Evolutionary conservation across 2,797 vertebrate genomes (phyloP).

Genomic region (Galago senegalensis): DNA sequence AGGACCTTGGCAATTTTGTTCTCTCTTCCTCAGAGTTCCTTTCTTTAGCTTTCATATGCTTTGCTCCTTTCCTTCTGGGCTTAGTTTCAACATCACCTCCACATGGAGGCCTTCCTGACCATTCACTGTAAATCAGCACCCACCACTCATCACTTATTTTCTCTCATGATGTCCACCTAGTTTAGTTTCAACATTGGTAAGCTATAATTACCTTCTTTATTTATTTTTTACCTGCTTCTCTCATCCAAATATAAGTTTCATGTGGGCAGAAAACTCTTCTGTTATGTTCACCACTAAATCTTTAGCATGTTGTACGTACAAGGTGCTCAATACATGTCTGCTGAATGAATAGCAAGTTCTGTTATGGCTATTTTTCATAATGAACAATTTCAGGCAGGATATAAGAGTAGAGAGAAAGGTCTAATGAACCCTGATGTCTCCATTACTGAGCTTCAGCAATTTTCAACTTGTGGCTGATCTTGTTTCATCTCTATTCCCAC

Average conservation of each 20-base stretch:
- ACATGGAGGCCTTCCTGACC: background rate
- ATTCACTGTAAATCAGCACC: background rate
- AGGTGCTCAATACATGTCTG: background rate
- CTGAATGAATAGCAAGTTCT: slow-evolving; percentile 1
- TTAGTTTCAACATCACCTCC: slow-evolving; percentile 17
- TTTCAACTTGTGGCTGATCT: slow-evolving; percentile 33
- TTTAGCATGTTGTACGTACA: slow-evolving; percentile 10
- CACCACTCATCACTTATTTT: slow-evolving; percentile 18
- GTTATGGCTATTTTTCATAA: slow-evolving; percentile 11
- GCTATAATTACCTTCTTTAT: background rate
- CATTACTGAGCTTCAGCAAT: slow-evolving; percentile 33
- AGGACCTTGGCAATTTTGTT: background rate
- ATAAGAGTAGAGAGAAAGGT: background rate
- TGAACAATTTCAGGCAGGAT: background rate
- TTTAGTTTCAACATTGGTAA: slow-evolving; percentile 25
- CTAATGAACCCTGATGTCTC: background rate
- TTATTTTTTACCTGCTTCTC: background rate
- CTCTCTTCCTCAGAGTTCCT: background rate
- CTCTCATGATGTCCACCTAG: background rate
- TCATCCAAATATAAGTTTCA: background rate
- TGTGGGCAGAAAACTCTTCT: background rate
- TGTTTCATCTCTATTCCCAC: slow-evolving; percentile 21
- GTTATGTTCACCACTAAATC: slow-evolving; percentile 5
- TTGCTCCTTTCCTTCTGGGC: background rate
- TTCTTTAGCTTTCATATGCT: slow-evolving; percentile 32